A percentile compares a stretch with the other conserved stretches of the same genome.
Evolutionary conservation across 2,888 invertebrate genomes (phyloP).

Genomic region (Chrysotoxum bicinctum): DNA sequence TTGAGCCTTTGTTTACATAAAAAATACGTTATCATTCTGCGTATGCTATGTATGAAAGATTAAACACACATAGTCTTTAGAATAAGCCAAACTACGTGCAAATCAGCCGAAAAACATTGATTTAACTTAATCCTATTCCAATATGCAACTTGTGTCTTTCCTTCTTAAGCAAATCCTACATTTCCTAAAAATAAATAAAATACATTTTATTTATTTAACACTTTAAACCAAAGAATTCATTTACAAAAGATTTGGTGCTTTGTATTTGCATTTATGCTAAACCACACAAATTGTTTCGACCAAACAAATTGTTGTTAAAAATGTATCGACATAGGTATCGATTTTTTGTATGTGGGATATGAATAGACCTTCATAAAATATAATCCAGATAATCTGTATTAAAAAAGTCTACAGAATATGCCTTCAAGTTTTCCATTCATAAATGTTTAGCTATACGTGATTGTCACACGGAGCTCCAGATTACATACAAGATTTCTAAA

Average conservation of each 20-base stretch:
- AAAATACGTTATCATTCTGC: too few relatives aligned
- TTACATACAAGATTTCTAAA: not conserved
- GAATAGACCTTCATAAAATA: not conserved
- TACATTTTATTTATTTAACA: too few relatives aligned
- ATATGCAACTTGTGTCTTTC: too few relatives aligned
- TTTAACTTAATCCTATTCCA: not conserved
- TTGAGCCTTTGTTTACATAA: too few relatives aligned
- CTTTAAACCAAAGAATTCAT: not conserved
- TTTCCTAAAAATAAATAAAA: too few relatives aligned
- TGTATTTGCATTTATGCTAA: not conserved
- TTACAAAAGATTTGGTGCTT: not conserved
- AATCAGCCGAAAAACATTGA: not conserved
- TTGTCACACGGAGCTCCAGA: not conserved
- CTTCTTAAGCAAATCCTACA: too few relatives aligned
- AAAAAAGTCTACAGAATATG: not conserved
- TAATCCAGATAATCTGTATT: not conserved
- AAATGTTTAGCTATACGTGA: not conserved
- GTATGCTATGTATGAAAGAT: too few relatives aligned
- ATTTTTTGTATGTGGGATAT: not conserved
- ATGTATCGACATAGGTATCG: not conserved
- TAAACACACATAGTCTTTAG: not conserved
- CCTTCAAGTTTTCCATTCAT: not conserved
- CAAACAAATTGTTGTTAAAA: not conserved
- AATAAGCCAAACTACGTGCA: not conserved
- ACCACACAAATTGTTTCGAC: not conserved